These are phyloP conservation scores for Stylophora pistillata DNA, from an alignment of 64 coral and sea anemone species.

Conservation along the genomic window DNA sequence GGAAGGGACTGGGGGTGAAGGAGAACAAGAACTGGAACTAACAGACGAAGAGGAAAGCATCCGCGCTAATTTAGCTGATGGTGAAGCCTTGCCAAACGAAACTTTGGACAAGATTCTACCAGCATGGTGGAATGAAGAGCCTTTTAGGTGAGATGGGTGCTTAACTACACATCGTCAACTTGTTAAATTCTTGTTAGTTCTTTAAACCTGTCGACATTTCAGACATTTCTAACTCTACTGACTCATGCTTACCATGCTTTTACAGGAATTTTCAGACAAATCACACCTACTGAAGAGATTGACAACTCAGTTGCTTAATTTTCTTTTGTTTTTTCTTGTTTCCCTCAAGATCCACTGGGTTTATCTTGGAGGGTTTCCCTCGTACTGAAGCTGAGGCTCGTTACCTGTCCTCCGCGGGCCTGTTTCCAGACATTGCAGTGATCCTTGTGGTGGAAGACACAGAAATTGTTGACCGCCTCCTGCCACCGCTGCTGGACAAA, in stretches of 20 bases:
- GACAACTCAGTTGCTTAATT: not conserved
- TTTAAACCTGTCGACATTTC: not conserved
- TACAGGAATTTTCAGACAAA: not conserved
- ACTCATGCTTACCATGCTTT: too few species aligned
- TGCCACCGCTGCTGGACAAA: slow-evolving; percentile 83
- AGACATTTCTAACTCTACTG: not conserved
- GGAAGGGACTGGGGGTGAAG: slow-evolving; percentile 47
- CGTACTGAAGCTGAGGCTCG: slow-evolving; percentile 74
- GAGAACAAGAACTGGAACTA: slow-evolving; percentile 68
- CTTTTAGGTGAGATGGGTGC: slow-evolving; percentile 65
- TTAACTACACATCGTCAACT: not conserved
- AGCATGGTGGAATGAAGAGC: slow-evolving; percentile 96
- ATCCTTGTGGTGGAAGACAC: slow-evolving; percentile 90
- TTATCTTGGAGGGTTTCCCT: slow-evolving; percentile 92
- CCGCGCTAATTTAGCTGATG: slow-evolving; percentile 72
- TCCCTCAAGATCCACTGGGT: slow-evolving; percentile 73
- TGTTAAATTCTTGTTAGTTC: too few species aligned
- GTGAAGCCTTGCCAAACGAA: slow-evolving; percentile 72
- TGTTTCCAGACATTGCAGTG: slow-evolving; percentile 77
- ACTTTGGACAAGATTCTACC: slow-evolving; percentile 86
- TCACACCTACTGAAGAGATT: not conserved
- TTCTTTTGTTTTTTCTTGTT: not conserved
- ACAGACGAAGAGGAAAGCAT: slow-evolving; percentile 98
- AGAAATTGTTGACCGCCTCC: slow-evolving; percentile 75
- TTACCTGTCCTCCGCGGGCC: slow-evolving; percentile 65